Conservation (phyloP, 1,140 invertebrate species). For the Musca domestica region DNA sequence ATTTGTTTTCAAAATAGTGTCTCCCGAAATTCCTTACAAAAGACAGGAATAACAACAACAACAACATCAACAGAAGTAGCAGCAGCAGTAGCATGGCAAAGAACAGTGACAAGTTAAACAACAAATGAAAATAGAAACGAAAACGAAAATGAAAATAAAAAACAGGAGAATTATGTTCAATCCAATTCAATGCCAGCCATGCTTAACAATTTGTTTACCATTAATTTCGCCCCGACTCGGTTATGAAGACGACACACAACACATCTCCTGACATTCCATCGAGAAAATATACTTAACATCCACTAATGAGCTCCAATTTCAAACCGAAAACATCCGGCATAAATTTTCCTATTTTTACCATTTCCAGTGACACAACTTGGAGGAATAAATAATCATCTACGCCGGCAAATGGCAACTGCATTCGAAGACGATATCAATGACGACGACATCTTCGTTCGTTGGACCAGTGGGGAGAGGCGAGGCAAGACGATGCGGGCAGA, state of each 20-base stretch:
- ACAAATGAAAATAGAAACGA: background rate
- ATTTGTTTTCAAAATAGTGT: too few relatives aligned
- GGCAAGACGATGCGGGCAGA: background rate
- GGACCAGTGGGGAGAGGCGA: background rate
- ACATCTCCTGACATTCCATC: constrained; percentile 8
- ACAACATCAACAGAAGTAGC: too few relatives aligned
- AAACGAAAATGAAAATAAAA: too few relatives aligned
- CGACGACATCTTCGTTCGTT: too few relatives aligned
- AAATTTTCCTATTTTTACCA: constrained; percentile 5
- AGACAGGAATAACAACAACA: too few relatives aligned
- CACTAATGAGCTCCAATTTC: constrained; percentile 27
- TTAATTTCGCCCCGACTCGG: background rate
- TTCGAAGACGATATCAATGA: background rate
- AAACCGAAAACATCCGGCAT: constrained; percentile 23
- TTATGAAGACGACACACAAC: background rate
- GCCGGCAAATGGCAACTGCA: background rate
- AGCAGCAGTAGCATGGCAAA: too few relatives aligned
- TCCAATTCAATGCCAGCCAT: background rate
- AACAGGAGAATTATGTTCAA: background rate
- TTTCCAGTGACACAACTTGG: constrained; percentile 4
- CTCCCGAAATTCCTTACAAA: too few relatives aligned
- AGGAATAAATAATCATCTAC: constrained; percentile 6
- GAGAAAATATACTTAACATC: constrained; percentile 16
- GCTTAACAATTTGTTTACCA: constrained; percentile 13
- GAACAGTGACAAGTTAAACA: background rate